Evolutionary conservation across 2,113 vertebrate species (phyloP).

Genomic region (Campylorhamphus procurvoides): DNA sequence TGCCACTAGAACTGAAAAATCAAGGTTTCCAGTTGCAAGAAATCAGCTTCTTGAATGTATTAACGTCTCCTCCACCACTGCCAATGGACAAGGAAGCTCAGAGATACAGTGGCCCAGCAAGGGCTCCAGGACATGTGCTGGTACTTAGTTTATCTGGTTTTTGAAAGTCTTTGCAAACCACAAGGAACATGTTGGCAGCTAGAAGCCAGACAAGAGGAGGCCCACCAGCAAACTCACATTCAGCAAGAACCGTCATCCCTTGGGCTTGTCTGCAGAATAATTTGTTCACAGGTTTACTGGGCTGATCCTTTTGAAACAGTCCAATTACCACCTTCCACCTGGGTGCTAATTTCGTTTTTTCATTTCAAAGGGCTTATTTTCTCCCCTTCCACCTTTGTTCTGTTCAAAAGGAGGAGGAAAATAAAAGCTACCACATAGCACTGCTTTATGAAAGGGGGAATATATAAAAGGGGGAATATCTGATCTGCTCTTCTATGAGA

Average conservation of each 20-base stretch:
- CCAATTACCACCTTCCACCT: background rate
- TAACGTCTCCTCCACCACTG: background rate
- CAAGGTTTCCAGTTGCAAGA: background rate
- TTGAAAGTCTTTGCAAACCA: background rate
- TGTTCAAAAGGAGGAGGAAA: background rate
- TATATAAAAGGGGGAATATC: background rate
- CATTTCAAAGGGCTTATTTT: conserved; percentile 1
- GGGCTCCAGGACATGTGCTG: background rate
- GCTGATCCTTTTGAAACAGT: background rate
- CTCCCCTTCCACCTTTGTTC: background rate
- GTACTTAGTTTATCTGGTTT: background rate
- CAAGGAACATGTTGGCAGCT: background rate
- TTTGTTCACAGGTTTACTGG: background rate
- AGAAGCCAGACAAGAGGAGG: background rate
- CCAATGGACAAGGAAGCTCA: background rate
- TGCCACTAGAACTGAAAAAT: background rate
- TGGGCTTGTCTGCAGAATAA: background rate
- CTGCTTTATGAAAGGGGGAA: background rate
- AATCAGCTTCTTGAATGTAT: background rate
- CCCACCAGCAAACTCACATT: background rate
- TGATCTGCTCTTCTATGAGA: background rate
- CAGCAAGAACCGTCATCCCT: background rate
- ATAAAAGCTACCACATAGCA: background rate
- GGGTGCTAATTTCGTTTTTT: conserved; percentile 16
- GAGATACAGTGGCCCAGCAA: background rate